Evolutionary conservation across 2,113 vertebrate species (phyloP), one percentile per base, ranked within the genome.

Genomic region (Xiphophorus hellerii): DNA sequence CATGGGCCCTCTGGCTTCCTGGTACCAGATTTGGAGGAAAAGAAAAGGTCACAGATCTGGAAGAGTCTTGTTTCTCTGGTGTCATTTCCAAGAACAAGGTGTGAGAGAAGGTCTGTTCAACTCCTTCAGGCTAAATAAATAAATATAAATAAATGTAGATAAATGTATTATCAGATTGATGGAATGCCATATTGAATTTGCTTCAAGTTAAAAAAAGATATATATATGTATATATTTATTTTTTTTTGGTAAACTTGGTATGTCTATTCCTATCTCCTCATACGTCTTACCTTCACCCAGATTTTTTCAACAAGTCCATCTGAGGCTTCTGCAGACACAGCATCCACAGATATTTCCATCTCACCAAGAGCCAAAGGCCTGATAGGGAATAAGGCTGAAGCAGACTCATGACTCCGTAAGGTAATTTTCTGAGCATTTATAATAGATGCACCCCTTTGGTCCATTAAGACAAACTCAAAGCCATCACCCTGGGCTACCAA

Each of bases 221-320:
- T 8, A 35, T 1, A 25, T 30, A 27, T 62, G 17, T 4, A 30
- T 30, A 30, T 30, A 30, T 30, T 2, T 30, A 30, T 30, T 3
- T 30, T 30, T 30, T 30, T 30, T 25, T 71, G 8, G 6, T 8
- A 22, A 17, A 20, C 12, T 3, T 69, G 5, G 13, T 51, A 51
- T 5, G 17, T 5, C 17, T 13, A 29, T 1, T 31, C 30, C 13
- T 12, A 62, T 11, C 4, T 29, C 6, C 28, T 58, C 1, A 39
- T 3, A 27, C 14, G 25, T 93, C 37, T 76, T 93, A 97, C 97
- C 96, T 97, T 97, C 28, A 98, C 96, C 80, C 96, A 79, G 77
- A 97, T 75, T 66, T 39, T 94, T 86, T 91, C 89, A 31, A 95
- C 89, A 68, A 97, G 1, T 5, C 92, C 93, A 76, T 96, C 96